These are phyloP conservation scores for Syrista parreyssii DNA, from an alignment of 2,888 invertebrate species.

Conservation along the genomic window DNA sequence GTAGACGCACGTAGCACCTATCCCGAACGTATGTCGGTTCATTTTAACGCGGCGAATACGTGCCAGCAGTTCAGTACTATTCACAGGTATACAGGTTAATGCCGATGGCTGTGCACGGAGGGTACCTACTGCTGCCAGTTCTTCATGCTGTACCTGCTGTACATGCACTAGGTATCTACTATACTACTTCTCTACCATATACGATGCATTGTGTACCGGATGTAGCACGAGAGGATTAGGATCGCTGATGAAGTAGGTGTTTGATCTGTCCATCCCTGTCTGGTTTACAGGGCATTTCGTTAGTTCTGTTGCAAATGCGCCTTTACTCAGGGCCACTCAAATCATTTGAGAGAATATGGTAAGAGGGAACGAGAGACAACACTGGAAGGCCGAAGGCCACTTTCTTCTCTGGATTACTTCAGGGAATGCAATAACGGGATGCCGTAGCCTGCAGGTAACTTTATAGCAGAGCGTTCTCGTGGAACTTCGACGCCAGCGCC, in stretches of 20 bases:
- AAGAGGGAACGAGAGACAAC: not conserved
- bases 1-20: no score
- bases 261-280: not conserved
- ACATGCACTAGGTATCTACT: not conserved
- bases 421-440: slow-evolving; percentile 32
- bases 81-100: not conserved
- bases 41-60: slow-evolving; percentile 4
- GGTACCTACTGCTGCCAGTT: not conserved
- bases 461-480: slow-evolving; percentile 20
- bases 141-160: not conserved
- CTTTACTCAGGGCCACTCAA: not conserved
- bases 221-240: not conserved
- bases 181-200: not conserved
- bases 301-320: not conserved
- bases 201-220: not conserved
- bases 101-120: not conserved
- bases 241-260: not conserved
- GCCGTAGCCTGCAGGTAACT: slow-evolving; percentile 13
- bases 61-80: not conserved
- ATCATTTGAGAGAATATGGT: not conserved
- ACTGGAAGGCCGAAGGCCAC: not conserved
- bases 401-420: slow-evolving; percentile 17
- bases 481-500: slow-evolving; percentile 8
- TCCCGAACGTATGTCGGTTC: not conserved
- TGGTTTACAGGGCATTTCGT: not conserved